Percentiles rank a stretch among this genome's conserved stretches.
These are phyloP conservation scores for Nannospalax galili DNA, from an alignment of 2,113 vertebrate species.

Conservation along the genomic window DNA sequence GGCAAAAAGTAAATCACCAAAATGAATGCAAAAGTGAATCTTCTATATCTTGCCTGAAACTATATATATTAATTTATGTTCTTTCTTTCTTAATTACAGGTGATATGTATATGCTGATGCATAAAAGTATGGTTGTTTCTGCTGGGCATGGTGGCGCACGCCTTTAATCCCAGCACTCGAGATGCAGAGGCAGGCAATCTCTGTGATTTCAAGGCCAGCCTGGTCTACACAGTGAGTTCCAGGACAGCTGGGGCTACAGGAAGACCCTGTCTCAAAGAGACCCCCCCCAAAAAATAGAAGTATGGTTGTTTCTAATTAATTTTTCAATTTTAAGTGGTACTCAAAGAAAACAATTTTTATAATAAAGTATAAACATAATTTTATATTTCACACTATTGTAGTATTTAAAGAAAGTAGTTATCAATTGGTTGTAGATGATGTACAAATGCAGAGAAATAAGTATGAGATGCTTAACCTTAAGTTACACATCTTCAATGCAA, in stretches of 20 bases:
- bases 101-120: background rate
- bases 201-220: too few relatives aligned
- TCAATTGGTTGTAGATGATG: background rate
- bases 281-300: too few relatives aligned
- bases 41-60: background rate
- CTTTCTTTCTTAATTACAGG: conserved; percentile 45
- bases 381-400: conserved; percentile 41
- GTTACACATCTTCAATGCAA: too few relatives aligned
- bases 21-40: background rate
- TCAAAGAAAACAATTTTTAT: conserved; percentile 38
- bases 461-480: too few relatives aligned
- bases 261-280: too few relatives aligned
- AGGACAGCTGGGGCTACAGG: too few relatives aligned
- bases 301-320: conserved; percentile 8
- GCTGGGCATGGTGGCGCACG: too few relatives aligned
- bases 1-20: conserved; percentile 28
- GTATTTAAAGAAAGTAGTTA: conserved; percentile 37
- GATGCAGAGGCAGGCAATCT: too few relatives aligned
- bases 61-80: background rate
- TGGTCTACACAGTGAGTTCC: too few relatives aligned
- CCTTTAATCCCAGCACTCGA: too few relatives aligned
- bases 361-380: conserved; percentile 22
- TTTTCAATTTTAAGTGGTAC: conserved; percentile 24
- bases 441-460: background rate
- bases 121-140: conserved; percentile 35